These are phyloP conservation scores for Ichneumoninae sp. DNA, from an alignment of 2,888 invertebrate species.

Conservation along the genomic window DNA sequence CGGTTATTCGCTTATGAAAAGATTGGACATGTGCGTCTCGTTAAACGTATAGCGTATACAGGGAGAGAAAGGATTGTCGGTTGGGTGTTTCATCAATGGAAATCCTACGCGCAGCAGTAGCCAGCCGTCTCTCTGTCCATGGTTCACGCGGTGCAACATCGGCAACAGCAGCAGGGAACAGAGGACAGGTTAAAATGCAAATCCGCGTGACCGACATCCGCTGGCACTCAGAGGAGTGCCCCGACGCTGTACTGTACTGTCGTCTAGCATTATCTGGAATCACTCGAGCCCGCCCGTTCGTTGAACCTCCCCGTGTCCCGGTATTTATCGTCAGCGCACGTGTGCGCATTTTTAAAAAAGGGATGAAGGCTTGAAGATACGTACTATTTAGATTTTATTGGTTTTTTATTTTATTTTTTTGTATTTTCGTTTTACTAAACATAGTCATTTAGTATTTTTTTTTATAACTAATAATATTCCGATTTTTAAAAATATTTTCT, in stretches of 20 bases:
- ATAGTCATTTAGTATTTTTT: not conserved
- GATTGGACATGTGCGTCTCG: slow-evolving; percentile 26
- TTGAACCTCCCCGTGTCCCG: slow-evolving; percentile 72
- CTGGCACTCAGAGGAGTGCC: slow-evolving; percentile 72
- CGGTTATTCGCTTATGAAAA: slow-evolving; percentile 16
- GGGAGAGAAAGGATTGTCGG: slow-evolving; percentile 46
- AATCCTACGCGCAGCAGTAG: slow-evolving; percentile 41
- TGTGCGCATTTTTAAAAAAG: not conserved
- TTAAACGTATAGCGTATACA: slow-evolving; percentile 48
- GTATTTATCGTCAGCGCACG: slow-evolving; percentile 60
- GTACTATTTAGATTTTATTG: not conserved
- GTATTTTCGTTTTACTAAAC: not conserved
- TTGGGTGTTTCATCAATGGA: slow-evolving; percentile 56
- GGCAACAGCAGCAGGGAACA: slow-evolving; percentile 34
- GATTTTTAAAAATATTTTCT: no score
- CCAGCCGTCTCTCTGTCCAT: slow-evolving; percentile 2
- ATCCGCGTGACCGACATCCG: slow-evolving; percentile 80
- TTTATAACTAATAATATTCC: no score
- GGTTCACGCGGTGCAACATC: slow-evolving; percentile 29
- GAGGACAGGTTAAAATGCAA: slow-evolving; percentile 78
- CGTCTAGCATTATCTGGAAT: slow-evolving; percentile 76
- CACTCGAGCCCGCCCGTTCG: slow-evolving; percentile 70
- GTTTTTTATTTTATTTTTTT: not conserved
- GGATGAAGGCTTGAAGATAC: not conserved
- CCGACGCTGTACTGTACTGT: slow-evolving; percentile 53